A percentile compares a stretch with the other conserved stretches of the same genome.
Conservation (phyloP, 2,888 invertebrate species). For the Epirrhoe tristata region DNA sequence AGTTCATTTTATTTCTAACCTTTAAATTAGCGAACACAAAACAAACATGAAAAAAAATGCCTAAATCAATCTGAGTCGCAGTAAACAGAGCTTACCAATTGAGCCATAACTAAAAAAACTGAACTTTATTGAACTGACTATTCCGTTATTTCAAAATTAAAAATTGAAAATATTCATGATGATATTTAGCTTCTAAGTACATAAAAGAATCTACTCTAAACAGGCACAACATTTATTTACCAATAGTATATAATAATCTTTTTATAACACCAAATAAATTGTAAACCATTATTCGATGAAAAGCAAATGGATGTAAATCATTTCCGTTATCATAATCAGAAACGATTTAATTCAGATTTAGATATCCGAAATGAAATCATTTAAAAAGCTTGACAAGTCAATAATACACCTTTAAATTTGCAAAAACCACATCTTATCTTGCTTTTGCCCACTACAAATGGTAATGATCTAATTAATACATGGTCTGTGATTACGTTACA, state of each 20-base stretch:
- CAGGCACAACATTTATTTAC: too few species aligned
- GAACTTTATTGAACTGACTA: too few species aligned
- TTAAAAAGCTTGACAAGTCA: not conserved
- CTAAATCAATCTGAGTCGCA: too few species aligned
- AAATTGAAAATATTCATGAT: too few species aligned
- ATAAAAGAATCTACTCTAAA: too few species aligned
- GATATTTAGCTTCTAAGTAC: too few species aligned
- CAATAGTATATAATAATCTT: too few species aligned
- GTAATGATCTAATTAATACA: slow-evolving; percentile 34
- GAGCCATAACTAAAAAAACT: too few species aligned
- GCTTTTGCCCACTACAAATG: slow-evolving; percentile 23
- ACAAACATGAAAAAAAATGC: not conserved
- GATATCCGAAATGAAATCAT: not conserved
- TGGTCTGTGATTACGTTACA: slow-evolving; percentile 16
- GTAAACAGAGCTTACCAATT: too few species aligned
- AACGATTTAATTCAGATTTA: not conserved
- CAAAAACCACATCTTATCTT: slow-evolving; percentile 31
- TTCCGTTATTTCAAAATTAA: too few species aligned
- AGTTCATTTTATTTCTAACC: slow-evolving; percentile 7
- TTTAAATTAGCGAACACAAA: not conserved
- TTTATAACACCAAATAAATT: too few species aligned
- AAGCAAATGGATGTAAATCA: not conserved
- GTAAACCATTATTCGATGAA: too few species aligned
- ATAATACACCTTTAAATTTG: slow-evolving; percentile 15
- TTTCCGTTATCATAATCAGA: not conserved